phyloP scores from a whole-genome alignment of 2,797 vertebrate genomes.

The Rhodeus uyekii region DNA sequence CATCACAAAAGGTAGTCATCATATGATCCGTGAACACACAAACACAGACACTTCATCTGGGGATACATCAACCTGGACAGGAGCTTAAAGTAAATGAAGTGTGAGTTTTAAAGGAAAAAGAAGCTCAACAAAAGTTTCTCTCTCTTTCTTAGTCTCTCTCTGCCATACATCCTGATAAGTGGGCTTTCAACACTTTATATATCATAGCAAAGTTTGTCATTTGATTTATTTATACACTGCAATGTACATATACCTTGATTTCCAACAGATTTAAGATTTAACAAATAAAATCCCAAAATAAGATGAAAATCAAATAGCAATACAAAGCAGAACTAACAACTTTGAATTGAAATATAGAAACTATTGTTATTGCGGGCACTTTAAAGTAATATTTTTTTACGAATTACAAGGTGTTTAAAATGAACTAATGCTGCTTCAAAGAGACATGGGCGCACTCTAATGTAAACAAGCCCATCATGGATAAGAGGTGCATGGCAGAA shows the following conservation, averaged over 20 bases:
- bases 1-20: slow-evolving; percentile 66
- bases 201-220: not conserved
- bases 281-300: not conserved
- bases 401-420: too few relatives aligned
- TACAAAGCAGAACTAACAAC: not conserved
- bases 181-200: slow-evolving; percentile 13
- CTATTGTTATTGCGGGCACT: too few relatives aligned
- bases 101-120: slow-evolving; percentile 64
- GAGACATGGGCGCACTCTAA: too few relatives aligned
- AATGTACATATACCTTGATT: not conserved
- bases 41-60: slow-evolving; percentile 61
- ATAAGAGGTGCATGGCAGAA: too few relatives aligned
- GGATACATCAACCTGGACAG: slow-evolving; percentile 64
- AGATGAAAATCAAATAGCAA: not conserved
- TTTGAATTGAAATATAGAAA: not conserved
- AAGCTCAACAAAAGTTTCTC: slow-evolving; percentile 64
- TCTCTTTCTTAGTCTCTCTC: not conserved
- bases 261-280: not conserved
- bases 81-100: slow-evolving; percentile 66
- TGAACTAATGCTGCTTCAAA: too few relatives aligned
- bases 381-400: too few relatives aligned
- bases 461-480: too few relatives aligned
- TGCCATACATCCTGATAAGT: slow-evolving; percentile 9
- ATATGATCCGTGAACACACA: slow-evolving; percentile 58
- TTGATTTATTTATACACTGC: not conserved